A percentile compares a stretch with the other conserved stretches of the same genome.
Conservation (phyloP, 2,888 invertebrate species). For the Seira sanloemensis region DNA sequence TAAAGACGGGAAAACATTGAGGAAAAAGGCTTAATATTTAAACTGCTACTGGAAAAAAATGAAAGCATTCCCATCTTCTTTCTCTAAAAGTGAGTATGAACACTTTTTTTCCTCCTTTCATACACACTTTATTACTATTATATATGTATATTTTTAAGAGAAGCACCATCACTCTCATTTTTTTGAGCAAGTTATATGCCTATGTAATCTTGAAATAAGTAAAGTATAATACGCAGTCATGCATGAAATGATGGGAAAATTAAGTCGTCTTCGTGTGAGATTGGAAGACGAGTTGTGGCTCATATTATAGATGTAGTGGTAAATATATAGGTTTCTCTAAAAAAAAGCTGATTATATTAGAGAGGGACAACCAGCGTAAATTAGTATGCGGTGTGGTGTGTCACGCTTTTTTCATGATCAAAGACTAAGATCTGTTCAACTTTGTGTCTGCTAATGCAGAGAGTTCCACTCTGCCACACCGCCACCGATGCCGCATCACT, state of each 20-base stretch:
- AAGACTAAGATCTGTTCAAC: slow-evolving; percentile 53
- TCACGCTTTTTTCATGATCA: slow-evolving; percentile 69
- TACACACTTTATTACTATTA: too few species aligned
- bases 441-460: slow-evolving; percentile 9
- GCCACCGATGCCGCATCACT: neutral
- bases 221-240: slow-evolving; percentile 60
- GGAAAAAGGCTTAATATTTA: slow-evolving; percentile 7
- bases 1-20: neutral
- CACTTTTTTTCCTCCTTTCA: slow-evolving; percentile 12
- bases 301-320: slow-evolving; percentile 16
- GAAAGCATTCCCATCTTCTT: slow-evolving; percentile 21
- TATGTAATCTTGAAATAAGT: slow-evolving; percentile 49
- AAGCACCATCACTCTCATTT: neutral
- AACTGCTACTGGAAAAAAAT: slow-evolving; percentile 39
- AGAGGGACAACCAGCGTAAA: slow-evolving; percentile 70
- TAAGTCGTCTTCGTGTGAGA: slow-evolving; percentile 63
- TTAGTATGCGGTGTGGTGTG: slow-evolving; percentile 73
- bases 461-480: neutral
- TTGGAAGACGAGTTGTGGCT: slow-evolving; percentile 48
- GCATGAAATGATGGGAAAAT: slow-evolving; percentile 65
- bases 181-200: slow-evolving; percentile 18
- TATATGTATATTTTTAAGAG: too few species aligned
- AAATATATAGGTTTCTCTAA: slow-evolving; percentile 27
- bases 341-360: slow-evolving; percentile 73
- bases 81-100: slow-evolving; percentile 12